Evolutionary conservation across 1,140 invertebrate species (phyloP).

Genomic region (Bactericera cockerelli): DNA sequence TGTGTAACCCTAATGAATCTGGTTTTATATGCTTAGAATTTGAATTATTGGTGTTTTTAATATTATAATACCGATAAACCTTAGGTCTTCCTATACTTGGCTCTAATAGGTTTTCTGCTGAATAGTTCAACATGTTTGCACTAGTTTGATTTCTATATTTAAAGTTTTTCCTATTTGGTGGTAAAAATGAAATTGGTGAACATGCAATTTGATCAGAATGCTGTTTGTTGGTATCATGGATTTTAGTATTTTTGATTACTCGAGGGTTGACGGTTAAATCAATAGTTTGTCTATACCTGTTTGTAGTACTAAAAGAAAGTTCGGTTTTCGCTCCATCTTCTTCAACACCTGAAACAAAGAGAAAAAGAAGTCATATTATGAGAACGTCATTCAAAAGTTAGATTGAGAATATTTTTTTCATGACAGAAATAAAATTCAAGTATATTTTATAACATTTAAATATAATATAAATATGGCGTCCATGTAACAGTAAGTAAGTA

Average conservation of each 20-base stretch:
- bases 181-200: not conserved
- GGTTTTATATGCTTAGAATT: not conserved
- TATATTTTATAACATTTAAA: not conserved
- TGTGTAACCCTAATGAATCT: not conserved
- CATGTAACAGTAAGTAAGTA: not conserved
- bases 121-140: not conserved
- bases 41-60: not conserved
- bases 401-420: not conserved
- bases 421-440: not conserved
- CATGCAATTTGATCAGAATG: not conserved
- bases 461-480: not conserved
- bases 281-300: constrained; percentile 3
- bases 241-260: not conserved
- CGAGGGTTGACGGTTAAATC: not conserved
- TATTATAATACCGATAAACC: not conserved
- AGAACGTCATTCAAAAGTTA: not conserved
- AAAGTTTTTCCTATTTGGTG: not conserved
- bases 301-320: not conserved
- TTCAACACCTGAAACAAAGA: constrained; percentile 6
- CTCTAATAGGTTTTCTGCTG: not conserved
- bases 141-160: not conserved
- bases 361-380: not conserved
- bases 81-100: not conserved
- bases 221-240: not conserved
- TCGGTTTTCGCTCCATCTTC: constrained; percentile 1